Evolutionary conservation across 2,113 vertebrate genomes (phyloP), one percentile per base, ranked within the genome.

Genomic region (Hemicordylus capensis): DNA sequence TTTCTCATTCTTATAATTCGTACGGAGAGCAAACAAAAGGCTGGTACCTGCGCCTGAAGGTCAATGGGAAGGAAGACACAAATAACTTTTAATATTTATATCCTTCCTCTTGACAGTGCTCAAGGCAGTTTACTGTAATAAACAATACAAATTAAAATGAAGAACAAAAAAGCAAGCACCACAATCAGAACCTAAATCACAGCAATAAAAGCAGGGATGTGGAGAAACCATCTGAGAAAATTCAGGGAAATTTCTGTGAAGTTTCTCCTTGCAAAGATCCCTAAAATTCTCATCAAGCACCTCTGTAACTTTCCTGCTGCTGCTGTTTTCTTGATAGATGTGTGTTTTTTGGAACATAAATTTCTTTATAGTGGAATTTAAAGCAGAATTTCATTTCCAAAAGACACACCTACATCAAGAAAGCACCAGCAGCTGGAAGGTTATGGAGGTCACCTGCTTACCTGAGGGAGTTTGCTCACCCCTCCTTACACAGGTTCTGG

Each of bases 1-100:
- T 96, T 96, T 75, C 66, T 93, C 48, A 93, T 34, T 31, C 91
- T 59, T 64, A 95, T 61, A 56, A 96, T 82, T 86, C 81, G 93
- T 59, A 96, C 92, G 80, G 86, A 88, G 74, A 96, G 84, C 77
- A 93, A 93, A 76, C 14, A 2, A 34, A 94, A 79, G 39, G n/a
- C 82, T 84, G 89, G 79, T 8, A 77, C 73, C 79, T 90, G 88
- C 80, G 56, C 63, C 95, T 96, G 92, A 51, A 90, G 58, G 88
- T 70, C 6, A 91, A 85, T 4, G 5, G 42, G 72, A 63, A 77
- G 86, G 73, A 74, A 73, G 1, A n/a, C 76, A 3, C 81, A 31
- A 85, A 17, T 7, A 37, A 87, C 86, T 64, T 46, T 64, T 79
- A 31, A 46, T 59, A 2, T 20, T 0, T 4, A 24, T 80, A 54